Evolutionary conservation across 2,797 vertebrate species (phyloP), one percentile per base, ranked within the genome.

Genomic region (Eidolon dupreanum): DNA sequence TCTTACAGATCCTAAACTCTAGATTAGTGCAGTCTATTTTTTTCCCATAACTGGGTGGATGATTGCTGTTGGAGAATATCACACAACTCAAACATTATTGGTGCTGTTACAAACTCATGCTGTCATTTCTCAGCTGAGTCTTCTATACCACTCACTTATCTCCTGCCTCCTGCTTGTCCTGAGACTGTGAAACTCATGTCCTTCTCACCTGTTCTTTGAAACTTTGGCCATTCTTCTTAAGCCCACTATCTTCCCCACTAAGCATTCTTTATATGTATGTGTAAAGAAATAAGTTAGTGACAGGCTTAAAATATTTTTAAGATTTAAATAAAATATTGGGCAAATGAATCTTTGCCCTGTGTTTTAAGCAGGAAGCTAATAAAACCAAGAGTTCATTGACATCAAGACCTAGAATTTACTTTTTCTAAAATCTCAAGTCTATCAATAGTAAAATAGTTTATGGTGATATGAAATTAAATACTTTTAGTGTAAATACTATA

Each of bases 381-480:
- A 95, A 97, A 98, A 41, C 73, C 5, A 86, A 94, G 51, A 96
- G 22, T 31, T 90, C n/a, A 93, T 94, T 93, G 24, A 63, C 77
- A 70, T 33, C 19, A 96, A 86, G 43, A 92, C 6, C 36, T 88
- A 82, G 19, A 93, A 57, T 79, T 95, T 49, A 85, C 8, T 74
- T 92, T 91, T 86, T 73, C n/a, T 66, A 70, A 93, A 88, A 59
- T 79, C 13, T 90, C 22, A 84, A 78, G 31, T 71, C 70, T 90
- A 38, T 33, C 33, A 71, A 74, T 90, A 93, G 24, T 79, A 96
- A 94, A 89, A 79, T 71, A 59, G 53, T 95, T 90, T 71, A 68
- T 79, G 66, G 22, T 94, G 28, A 66, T 82, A 75, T 61, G 41
- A 68, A 89, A 94, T 91, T 71, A 96, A 92, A 41, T 84, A 79